Conservation (phyloP, 2,888 invertebrate species). For the Habrosyne pyritoides region DNA sequence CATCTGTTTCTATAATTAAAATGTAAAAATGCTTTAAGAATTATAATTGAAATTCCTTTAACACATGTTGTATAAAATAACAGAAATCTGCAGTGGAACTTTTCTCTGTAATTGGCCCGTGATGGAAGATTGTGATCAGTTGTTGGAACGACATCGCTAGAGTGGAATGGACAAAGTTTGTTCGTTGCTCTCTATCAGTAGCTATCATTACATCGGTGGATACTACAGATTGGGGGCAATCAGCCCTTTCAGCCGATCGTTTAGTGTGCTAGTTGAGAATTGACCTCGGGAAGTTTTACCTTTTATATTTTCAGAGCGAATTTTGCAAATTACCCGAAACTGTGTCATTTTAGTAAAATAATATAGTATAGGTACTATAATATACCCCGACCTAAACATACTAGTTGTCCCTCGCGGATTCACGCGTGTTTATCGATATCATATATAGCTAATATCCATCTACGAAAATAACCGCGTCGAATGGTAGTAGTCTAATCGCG, state of each 20-base stretch:
- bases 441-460: too few relatives aligned
- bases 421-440: too few relatives aligned
- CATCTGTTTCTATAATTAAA: too few relatives aligned
- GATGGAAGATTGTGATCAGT: background rate
- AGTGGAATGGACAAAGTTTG: constrained; percentile 3
- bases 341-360: too few relatives aligned
- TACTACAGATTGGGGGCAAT: background rate
- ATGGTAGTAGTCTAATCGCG: too few relatives aligned
- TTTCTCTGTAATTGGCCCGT: background rate
- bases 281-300: background rate
- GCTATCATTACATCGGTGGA: background rate
- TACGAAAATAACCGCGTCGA: too few relatives aligned
- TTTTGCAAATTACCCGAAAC: too few relatives aligned
- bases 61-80: background rate
- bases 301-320: background rate
- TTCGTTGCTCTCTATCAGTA: background rate
- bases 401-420: too few relatives aligned
- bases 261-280: background rate
- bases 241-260: background rate
- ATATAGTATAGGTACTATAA: too few relatives aligned
- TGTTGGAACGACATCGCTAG: background rate
- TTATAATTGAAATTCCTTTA: too few relatives aligned
- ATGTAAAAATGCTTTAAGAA: background rate
- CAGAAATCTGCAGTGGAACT: background rate
- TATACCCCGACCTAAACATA: too few relatives aligned